Percentiles rank a stretch among this genome's conserved stretches.
phyloP scores from a whole-genome alignment of 35 echinoderm and acorn worm species.

The Strongylocentrotus purpuratus region DNA sequence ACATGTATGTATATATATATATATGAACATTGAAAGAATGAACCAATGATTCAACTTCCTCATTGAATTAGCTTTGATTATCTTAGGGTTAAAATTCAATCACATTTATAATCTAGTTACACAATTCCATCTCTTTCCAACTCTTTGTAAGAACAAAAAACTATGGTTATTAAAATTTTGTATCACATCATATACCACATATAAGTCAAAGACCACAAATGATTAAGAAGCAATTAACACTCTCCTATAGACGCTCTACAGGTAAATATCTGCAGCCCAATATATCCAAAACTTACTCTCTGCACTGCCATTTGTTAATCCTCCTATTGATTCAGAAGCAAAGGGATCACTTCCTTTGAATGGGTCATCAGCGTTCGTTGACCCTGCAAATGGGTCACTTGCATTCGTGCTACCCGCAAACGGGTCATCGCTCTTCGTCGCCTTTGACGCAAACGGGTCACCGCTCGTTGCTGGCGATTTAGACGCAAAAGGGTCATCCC shows the following conservation, averaged over 20 bases:
- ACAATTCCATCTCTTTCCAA: too few species aligned
- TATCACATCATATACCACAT: too few species aligned
- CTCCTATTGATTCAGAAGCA: constrained; percentile 47
- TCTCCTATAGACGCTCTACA: neutral
- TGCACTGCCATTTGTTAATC: constrained; percentile 67
- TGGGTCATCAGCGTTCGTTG: constrained; percentile 36
- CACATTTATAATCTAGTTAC: too few species aligned
- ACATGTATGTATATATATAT: too few species aligned
- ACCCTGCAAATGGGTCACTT: constrained; percentile 49
- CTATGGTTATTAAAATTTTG: too few species aligned
- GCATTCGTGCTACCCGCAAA: constrained; percentile 53
- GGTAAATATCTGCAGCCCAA: neutral
- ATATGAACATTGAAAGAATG: too few species aligned
- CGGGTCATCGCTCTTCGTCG: constrained; percentile 32
- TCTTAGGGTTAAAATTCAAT: too few species aligned
- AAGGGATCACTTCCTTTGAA: constrained; percentile 88
- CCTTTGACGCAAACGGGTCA: constrained; percentile 64
- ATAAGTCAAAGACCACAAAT: neutral
- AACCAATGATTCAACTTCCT: too few species aligned
- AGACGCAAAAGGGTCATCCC: constrained; percentile 14
- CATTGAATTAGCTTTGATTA: too few species aligned
- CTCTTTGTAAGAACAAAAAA: too few species aligned
- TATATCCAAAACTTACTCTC: constrained; percentile 48
- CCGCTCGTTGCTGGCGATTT: neutral
- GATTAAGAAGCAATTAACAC: neutral